Base-by-base conservation (phyloP, 2,797 vertebrate genomes). In the Silurus aristotelis region DNA sequence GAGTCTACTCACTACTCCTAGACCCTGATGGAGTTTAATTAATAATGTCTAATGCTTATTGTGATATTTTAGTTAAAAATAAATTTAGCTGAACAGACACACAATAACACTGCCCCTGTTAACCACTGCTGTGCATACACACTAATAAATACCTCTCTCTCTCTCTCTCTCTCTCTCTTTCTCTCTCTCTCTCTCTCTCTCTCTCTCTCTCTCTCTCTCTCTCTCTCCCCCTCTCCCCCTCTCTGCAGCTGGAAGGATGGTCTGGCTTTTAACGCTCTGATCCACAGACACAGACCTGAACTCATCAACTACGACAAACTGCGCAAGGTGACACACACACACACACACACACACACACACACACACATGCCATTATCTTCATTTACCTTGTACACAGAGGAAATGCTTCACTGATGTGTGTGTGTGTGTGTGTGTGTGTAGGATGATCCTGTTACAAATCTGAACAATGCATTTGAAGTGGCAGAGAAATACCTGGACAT, bases 401-500 rank as follows among this genome's bases (percentile, higher is more conserved):
- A 66, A 66, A 66, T 12, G 12, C n/a, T 66, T n/a, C 9, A 31
- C 25, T 70, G 67, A 20, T 31, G 22, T 27, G 27, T 68, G 66
- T 67, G 66, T 14, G 17, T 38, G 46, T 68, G 31, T 67, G 66
- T 14, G 17, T 38, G 46, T 68, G n/a, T 64, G 27, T 12, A 99
- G 98, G 98, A 99, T 0, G 98, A 99, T 87, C 96, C 98, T 0
- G 95, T 99, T 84, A 97, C 96, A 68, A 99, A 99, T 48, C 95
- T 99, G 89, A 99, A 99, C 94, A 98, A 98, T 3, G 98, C 98
- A 90, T 99, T 99, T 2, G 97, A 99, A 90, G 98, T 99, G 89
- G 98, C 98, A 0, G 98, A 99, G 94, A 97, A 97, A 87, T 97
- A 97, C 91, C 94, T 99, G 66, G 98, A 99, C 91, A 99, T 99